phyloP scores from a whole-genome alignment of 2,888 invertebrate genomes.

The Platycnemis pennipes region DNA sequence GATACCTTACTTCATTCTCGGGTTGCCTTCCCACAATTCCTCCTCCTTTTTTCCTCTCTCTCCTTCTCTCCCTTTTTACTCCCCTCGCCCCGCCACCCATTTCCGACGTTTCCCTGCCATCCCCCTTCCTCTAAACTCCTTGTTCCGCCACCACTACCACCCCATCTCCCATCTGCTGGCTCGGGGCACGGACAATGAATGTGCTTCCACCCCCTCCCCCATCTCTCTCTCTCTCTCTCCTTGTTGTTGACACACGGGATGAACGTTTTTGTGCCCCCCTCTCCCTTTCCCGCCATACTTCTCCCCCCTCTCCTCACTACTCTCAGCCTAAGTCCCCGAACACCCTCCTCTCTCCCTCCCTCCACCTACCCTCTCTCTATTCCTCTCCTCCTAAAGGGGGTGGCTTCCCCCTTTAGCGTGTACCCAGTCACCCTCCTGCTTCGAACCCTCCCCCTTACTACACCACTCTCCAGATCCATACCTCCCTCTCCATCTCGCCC shows the following conservation, averaged over 20 bases:
- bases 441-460: too few relatives aligned
- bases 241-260: constrained; percentile 63
- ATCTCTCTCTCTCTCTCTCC: not conserved
- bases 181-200: constrained; percentile 21
- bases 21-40: not conserved
- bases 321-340: not conserved
- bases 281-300: not conserved
- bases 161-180: not conserved
- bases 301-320: not conserved
- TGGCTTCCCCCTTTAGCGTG: too few relatives aligned
- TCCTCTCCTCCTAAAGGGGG: not conserved
- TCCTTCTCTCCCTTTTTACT: not conserved
- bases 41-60: not conserved
- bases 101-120: not conserved
- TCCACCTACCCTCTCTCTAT: not conserved
- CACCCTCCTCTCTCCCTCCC: not conserved
- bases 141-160: not conserved
- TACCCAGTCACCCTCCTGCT: not conserved
- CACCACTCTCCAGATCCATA: too few relatives aligned
- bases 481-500: too few relatives aligned
- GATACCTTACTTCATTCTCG: not conserved
- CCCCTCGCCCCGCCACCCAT: not conserved
- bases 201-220: not conserved
- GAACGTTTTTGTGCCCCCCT: constrained; percentile 58
- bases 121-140: not conserved